Base-by-base conservation (phyloP, 2,888 invertebrate species). In the Mythimna loreyi region DNA sequence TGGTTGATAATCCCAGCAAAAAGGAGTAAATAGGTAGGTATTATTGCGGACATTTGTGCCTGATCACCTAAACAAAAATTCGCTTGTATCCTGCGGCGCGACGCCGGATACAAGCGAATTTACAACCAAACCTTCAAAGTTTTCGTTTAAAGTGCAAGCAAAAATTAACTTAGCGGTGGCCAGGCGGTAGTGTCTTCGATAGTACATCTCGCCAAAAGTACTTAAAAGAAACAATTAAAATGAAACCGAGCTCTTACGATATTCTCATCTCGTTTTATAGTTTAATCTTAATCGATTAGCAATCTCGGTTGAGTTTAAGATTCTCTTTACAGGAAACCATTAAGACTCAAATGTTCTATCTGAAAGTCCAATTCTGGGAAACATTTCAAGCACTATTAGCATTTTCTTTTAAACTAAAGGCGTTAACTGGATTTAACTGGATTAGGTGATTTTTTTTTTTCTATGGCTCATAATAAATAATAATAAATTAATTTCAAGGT, bases 231-330 rank as follows among this genome's bases (percentile, higher is more conserved):
- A 70, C 21, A 36, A 49, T 30, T 25, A 30, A 61, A 25, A 49
- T 60, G 40, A n/a, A 23, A 40, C 23, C 11, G 45, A 13, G n/a
- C 5, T 1, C 13, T 66, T 56, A 36, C 23, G 36, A 43, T n/a
- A 50, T 19, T 21, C 49, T 43, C 30, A 53, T 30, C n/a, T 28
- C 11, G 50, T 68, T 75, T 75, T 57, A 72, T 57, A 4, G 40
- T 75, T 75, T 47, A 40, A 28, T 56, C 23, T 52, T 67, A 67
- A 47, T 47, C 55, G 47, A 45, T 60, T 21, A 71, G 21, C 19
- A 40, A n/a, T 21, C 16, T 23, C 28, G 28, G 53, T 19, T 36
- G 7, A 8, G 23, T 43, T 43, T 66, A 36, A 45, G 13, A 68
- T 23, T 33, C n/a, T 33, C 3, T 13, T 71, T 21, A 21, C 11